These are phyloP conservation scores for Protomyctophum bolini DNA, from an alignment of 2,113 vertebrate genomes.

Conservation along the genomic window DNA sequence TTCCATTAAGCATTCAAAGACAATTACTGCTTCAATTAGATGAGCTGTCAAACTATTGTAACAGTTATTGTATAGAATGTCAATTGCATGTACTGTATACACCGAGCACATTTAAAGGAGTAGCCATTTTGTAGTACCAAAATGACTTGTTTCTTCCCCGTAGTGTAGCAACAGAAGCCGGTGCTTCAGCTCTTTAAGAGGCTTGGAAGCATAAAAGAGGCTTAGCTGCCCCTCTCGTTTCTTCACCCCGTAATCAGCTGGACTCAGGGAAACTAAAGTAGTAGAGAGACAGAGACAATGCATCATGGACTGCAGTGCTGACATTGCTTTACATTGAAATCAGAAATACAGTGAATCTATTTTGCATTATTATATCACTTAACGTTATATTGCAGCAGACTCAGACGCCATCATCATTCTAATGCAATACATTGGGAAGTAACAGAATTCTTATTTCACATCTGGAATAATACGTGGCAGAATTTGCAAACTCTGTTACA, in stretches of 20 bases:
- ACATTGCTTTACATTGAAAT: background rate
- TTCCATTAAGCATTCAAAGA: conserved; percentile 10
- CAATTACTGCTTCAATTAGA: conserved; percentile 6
- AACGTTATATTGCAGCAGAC: background rate
- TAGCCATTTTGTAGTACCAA: conserved; percentile 59
- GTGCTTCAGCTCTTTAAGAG: conserved; percentile 72
- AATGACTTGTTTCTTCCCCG: conserved; percentile 56
- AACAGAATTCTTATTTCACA: conserved; percentile 9
- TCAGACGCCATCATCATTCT: no score
- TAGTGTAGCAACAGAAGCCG: conserved; percentile 57
- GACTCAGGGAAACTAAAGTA: conserved; percentile 49
- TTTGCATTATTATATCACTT: no score
- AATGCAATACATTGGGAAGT: background rate
- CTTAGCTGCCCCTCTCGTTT: conserved; percentile 73
- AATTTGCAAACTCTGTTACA: conserved; percentile 40
- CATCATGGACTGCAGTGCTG: background rate
- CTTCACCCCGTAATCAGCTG: conserved; percentile 66
- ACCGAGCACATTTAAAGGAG: conserved; percentile 41
- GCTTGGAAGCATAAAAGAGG: conserved; percentile 74
- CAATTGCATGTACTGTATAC: background rate
- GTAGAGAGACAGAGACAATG: conserved; percentile 47
- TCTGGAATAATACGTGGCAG: conserved; percentile 50
- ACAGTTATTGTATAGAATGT: background rate
- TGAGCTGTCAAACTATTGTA: conserved; percentile 6
- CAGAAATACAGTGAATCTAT: background rate